A percentile compares a stretch with the other conserved stretches of the same genome.
These are phyloP conservation scores for Sardina pilchardus DNA, from an alignment of 2,113 vertebrate genomes.

Conservation along the genomic window DNA sequence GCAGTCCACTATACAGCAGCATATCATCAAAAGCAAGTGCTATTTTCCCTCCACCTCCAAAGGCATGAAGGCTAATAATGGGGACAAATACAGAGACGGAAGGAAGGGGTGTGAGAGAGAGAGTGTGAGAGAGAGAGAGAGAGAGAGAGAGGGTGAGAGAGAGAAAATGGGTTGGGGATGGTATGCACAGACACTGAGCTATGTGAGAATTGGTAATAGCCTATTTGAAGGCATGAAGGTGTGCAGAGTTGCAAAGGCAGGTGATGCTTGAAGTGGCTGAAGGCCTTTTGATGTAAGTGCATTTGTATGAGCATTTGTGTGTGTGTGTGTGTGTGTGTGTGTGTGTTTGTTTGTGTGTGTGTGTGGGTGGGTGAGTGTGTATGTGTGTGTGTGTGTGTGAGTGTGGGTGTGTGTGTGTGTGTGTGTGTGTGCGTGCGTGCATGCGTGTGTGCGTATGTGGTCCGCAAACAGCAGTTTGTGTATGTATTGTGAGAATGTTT, in stretches of 20 bases:
- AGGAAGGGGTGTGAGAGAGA: conserved; percentile 40
- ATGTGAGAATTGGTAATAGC: conserved; percentile 76
- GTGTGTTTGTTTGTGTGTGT: conserved; percentile 22
- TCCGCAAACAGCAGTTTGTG: too few relatives aligned
- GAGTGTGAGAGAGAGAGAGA: conserved; percentile 20
- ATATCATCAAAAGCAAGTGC: conserved; percentile 61
- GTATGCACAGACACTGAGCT: conserved; percentile 69
- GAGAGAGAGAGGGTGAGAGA: not conserved
- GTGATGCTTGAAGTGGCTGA: conserved; percentile 58
- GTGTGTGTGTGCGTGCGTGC: conserved; percentile 36
- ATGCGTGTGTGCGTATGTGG: conserved; percentile 19
- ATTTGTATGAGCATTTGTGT: not conserved
- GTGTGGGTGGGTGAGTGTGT: conserved; percentile 27
- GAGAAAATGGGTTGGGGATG: conserved; percentile 54
- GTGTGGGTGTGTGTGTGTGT: conserved; percentile 13
- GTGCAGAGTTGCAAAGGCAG: conserved; percentile 66
- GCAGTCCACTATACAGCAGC: conserved; percentile 58
- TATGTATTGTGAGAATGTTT: not conserved
- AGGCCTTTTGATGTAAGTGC: not conserved
- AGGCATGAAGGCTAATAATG: conserved; percentile 66
- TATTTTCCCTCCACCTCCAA: conserved; percentile 62
- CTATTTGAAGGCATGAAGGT: conserved; percentile 70
- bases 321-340: conserved; percentile 37
- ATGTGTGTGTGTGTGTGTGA: too few relatives aligned
- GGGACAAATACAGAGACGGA: conserved; percentile 51